These are phyloP conservation scores for Mixornis gularis DNA, from an alignment of 2,113 vertebrate genomes.

Conservation along the genomic window DNA sequence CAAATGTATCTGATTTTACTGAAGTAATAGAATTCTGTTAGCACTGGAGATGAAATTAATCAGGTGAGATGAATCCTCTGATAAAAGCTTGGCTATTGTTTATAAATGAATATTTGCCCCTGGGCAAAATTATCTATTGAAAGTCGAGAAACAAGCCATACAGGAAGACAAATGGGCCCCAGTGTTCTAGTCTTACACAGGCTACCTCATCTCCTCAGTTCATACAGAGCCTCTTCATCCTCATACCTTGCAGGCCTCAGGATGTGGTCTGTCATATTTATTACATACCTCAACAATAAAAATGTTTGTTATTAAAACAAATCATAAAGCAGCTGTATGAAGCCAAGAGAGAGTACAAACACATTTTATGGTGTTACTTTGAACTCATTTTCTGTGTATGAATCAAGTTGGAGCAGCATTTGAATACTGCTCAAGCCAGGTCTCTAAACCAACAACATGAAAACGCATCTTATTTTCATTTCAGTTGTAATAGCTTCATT, in stretches of 20 bases:
- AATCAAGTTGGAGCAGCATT: neutral
- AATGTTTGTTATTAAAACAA: conserved; percentile 23
- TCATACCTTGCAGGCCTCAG: neutral
- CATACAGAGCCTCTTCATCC: neutral
- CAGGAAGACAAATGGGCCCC: neutral
- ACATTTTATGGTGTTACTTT: conserved; percentile 21
- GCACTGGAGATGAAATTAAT: neutral
- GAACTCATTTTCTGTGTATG: neutral
- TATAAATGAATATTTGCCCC: neutral
- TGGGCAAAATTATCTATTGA: neutral
- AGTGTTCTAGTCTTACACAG: neutral
- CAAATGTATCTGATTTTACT: neutral
- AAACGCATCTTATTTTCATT: conserved; percentile 43
- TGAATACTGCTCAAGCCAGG: neutral
- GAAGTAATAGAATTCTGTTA: neutral
- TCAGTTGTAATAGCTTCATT: conserved; percentile 21
- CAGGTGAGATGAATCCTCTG: neutral
- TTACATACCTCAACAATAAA: neutral
- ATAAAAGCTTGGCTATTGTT: neutral
- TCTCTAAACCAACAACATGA: conserved; percentile 2
- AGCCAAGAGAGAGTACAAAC: neutral
- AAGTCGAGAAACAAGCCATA: neutral
- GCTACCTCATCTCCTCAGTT: neutral
- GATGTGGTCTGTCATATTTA: neutral
- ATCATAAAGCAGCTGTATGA: neutral